These are phyloP conservation scores for Hydrotaea diabolus DNA, from an alignment of 2,888 invertebrate genomes.

Conservation along the genomic window DNA sequence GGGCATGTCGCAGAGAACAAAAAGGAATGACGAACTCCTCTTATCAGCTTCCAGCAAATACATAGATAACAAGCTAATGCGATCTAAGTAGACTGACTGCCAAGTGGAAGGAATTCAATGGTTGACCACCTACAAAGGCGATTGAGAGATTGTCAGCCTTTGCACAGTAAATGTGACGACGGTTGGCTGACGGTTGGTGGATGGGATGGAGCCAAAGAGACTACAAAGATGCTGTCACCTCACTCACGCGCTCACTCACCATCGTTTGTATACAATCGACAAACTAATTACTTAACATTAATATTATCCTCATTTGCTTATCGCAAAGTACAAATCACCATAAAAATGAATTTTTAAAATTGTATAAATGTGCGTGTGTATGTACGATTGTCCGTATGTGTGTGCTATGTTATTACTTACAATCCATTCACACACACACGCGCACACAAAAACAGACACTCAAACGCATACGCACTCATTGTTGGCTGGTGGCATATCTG, in stretches of 20 bases:
- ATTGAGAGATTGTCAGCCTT: not conserved
- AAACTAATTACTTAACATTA: slow-evolving; percentile 59
- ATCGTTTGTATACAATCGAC: slow-evolving; percentile 6
- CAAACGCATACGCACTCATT: not conserved
- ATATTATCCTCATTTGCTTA: slow-evolving; percentile 50
- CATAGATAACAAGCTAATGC: not conserved
- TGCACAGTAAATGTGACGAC: not conserved
- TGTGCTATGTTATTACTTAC: slow-evolving; percentile 31
- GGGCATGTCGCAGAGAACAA: too few species aligned
- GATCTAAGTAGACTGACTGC: not conserved
- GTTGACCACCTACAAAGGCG: not conserved
- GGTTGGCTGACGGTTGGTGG: not conserved
- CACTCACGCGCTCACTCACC: not conserved
- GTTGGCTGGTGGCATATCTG: not conserved
- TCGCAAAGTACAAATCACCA: slow-evolving; percentile 61
- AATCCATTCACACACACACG: slow-evolving; percentile 40
- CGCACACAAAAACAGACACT: slow-evolving; percentile 51
- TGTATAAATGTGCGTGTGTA: slow-evolving; percentile 37
- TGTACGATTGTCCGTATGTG: slow-evolving; percentile 9
- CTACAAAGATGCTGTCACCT: not conserved
- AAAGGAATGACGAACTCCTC: too few species aligned
- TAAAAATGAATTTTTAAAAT: slow-evolving; percentile 63
- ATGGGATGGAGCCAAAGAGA: slow-evolving; percentile 5
- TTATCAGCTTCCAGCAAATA: too few species aligned
- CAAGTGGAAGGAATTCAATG: not conserved